A percentile compares a stretch with the other conserved stretches of the same genome.
phyloP scores from a whole-genome alignment of 2,888 invertebrate genomes.

The Eurytoma adleriae region DNA sequence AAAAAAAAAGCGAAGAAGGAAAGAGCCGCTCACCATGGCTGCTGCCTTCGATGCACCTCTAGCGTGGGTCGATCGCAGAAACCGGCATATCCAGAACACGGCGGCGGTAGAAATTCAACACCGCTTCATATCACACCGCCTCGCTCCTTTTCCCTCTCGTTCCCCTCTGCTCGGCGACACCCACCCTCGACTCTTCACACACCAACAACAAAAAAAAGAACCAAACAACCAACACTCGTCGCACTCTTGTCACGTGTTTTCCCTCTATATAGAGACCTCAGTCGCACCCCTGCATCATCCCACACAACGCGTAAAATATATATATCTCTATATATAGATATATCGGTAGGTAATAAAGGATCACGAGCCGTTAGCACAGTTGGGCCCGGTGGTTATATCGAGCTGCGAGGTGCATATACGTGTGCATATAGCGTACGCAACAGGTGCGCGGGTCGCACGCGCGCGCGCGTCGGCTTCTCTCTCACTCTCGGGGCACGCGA shows the following conservation, averaged over 20 bases:
- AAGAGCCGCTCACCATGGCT: constrained; percentile 33
- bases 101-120: neutral
- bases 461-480: neutral
- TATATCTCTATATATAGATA: neutral
- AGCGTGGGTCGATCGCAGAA: constrained; percentile 38
- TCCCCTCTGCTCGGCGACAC: neutral
- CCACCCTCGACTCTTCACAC: neutral
- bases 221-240: neutral
- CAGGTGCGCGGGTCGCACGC: neutral
- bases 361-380: neutral
- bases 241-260: neutral
- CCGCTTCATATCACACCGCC: constrained; percentile 17
- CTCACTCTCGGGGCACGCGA: constrained; percentile 5
- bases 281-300: neutral
- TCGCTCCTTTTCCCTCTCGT: neutral
- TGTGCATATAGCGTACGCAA: neutral
- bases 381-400: neutral
- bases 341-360: neutral
- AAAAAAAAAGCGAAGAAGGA: neutral
- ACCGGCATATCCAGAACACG: constrained; percentile 48
- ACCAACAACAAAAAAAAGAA: neutral
- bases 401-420: neutral
- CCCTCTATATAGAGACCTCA: neutral
- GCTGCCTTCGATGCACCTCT: constrained; percentile 27
- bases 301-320: neutral